Conservation (phyloP, 1,140 invertebrate genomes). For the Cydia strobilella region DNA sequence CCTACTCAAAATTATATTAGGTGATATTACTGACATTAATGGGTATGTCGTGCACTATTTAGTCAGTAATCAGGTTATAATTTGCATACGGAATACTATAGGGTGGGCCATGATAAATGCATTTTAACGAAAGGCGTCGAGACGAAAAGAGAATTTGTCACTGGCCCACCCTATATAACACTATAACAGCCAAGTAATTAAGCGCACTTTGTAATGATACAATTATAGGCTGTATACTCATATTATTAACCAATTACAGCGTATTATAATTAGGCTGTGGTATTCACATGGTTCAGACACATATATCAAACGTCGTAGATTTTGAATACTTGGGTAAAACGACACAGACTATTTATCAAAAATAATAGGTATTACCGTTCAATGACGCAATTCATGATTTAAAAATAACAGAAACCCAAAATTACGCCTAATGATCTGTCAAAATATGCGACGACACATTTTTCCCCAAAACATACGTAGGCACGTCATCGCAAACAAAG, state of each 20-base stretch:
- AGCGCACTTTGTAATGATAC: not conserved
- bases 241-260: not conserved
- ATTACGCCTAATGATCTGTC: constrained; percentile 18
- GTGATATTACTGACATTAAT: not conserved
- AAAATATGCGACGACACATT: constrained; percentile 11
- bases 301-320: no score
- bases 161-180: no score
- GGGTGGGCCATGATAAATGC: no score
- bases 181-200: not conserved
- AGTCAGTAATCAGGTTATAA: not conserved
- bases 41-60: not conserved
- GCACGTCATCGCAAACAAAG: constrained; percentile 15
- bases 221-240: not conserved
- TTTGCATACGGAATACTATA: constrained; percentile 5
- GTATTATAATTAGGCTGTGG: no score
- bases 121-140: no score
- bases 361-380: no score
- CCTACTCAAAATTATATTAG: not conserved
- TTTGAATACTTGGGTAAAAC: no score
- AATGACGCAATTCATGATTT: not conserved
- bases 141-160: no score
- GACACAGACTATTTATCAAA: no score
- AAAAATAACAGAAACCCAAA: not conserved
- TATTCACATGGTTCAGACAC: no score
- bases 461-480: constrained; percentile 5